phyloP scores from a whole-genome alignment of 2,888 invertebrate species.

The Fragum fragum region DNA sequence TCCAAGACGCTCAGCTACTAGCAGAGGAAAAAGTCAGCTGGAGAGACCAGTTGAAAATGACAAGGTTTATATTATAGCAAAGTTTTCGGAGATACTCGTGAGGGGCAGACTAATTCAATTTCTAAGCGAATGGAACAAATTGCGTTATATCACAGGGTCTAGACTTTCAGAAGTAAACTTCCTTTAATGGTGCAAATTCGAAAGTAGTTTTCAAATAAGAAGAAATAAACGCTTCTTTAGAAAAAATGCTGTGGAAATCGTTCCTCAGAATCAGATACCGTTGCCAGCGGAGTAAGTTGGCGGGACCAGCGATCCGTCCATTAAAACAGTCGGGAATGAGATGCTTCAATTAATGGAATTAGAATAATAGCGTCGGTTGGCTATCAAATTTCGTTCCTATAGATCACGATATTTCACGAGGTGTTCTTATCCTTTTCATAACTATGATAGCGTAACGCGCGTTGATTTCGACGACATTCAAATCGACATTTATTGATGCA shows the following conservation, averaged over 20 bases:
- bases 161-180: slow-evolving; percentile 26
- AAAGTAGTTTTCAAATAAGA: slow-evolving; percentile 31
- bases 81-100: slow-evolving; percentile 44
- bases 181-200: slow-evolving; percentile 24
- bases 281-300: no score
- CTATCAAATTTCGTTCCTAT: no score
- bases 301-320: no score
- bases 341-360: no score
- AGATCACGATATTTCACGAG: no score
- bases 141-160: slow-evolving; percentile 17
- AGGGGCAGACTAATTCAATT: slow-evolving; percentile 34
- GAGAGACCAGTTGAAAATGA: slow-evolving; percentile 35
- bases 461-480: no score
- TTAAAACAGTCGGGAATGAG: no score
- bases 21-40: neutral
- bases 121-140: slow-evolving; percentile 17
- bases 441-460: no score
- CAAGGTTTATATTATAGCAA: slow-evolving; percentile 33
- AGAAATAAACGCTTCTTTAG: slow-evolving; percentile 30
- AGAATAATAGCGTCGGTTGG: no score
- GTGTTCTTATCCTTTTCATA: no score
- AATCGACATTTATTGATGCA: no score
- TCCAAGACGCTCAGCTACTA: slow-evolving; percentile 1
- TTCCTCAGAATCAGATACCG: slow-evolving; percentile 10
- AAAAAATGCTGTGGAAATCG: slow-evolving; percentile 48